Percentiles rank a stretch among this genome's conserved stretches.
These are phyloP conservation scores for Anarrhichthys ocellatus DNA, from an alignment of 2,113 vertebrate species.

Conservation along the genomic window DNA sequence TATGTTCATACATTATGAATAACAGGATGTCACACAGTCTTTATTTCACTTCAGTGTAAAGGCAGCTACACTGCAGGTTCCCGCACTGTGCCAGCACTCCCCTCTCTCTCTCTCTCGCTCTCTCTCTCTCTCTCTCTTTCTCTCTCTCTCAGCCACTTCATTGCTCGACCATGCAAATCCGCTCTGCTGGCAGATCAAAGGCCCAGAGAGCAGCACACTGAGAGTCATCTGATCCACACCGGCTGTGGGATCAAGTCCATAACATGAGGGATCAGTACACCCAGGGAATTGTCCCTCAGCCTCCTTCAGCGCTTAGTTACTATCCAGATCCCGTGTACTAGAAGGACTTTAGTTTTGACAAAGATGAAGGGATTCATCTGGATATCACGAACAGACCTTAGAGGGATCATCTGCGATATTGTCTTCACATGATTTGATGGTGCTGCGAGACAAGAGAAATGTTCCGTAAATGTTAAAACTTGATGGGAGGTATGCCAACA, in stretches of 20 bases:
- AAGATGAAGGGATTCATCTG: slow-evolving; percentile 49
- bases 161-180: slow-evolving; percentile 65
- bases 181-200: slow-evolving; percentile 75
- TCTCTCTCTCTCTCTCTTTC: slow-evolving; percentile 12
- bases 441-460: slow-evolving; percentile 30
- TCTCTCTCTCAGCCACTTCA: slow-evolving; percentile 31
- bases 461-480: slow-evolving; percentile 26
- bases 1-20: neutral
- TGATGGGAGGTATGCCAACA: slow-evolving; percentile 12
- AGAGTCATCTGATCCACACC: slow-evolving; percentile 77
- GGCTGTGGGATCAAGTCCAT: slow-evolving; percentile 73
- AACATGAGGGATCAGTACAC: slow-evolving; percentile 67
- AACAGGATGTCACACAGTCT: neutral
- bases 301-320: slow-evolving; percentile 38
- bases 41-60: slow-evolving; percentile 32
- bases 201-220: slow-evolving; percentile 45
- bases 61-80: slow-evolving; percentile 36
- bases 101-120: too few species aligned
- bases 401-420: slow-evolving; percentile 33
- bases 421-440: slow-evolving; percentile 38
- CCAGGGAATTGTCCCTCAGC: slow-evolving; percentile 63
- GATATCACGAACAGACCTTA: slow-evolving; percentile 35
- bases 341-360: slow-evolving; percentile 17
- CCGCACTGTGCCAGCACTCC: slow-evolving; percentile 32
- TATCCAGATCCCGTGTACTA: slow-evolving; percentile 43